A percentile compares a stretch with the other conserved stretches of the same genome.
Evolutionary conservation across 1,140 invertebrate genomes (phyloP).

Genomic region (Lepidurus apus): DNA sequence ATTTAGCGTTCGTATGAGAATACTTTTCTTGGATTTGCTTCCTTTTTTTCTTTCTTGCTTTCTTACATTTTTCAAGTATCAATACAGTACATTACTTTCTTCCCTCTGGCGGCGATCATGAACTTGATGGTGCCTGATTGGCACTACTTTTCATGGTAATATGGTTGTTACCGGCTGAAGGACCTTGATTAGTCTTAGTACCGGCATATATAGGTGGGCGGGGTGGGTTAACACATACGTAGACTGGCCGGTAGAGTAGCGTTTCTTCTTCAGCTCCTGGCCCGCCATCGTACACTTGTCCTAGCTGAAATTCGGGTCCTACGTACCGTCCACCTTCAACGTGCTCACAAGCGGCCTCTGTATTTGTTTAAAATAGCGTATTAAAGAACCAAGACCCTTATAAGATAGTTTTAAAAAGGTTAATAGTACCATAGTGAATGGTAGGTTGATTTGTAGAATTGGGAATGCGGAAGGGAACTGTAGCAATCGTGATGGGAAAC

Average conservation of each 20-base stretch:
- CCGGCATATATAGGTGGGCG: slow-evolving; percentile 28
- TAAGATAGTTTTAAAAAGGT: slow-evolving; percentile 39
- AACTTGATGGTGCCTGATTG: neutral
- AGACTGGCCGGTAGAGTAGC: slow-evolving; percentile 63
- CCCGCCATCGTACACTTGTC: slow-evolving; percentile 74
- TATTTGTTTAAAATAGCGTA: slow-evolving; percentile 25
- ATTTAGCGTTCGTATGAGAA: neutral
- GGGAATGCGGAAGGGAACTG: slow-evolving; percentile 69
- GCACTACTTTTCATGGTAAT: neutral
- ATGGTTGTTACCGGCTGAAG: neutral
- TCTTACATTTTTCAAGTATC: no score
- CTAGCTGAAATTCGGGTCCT: slow-evolving; percentile 71
- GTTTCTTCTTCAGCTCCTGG: slow-evolving; percentile 46
- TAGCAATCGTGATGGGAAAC: slow-evolving; percentile 76
- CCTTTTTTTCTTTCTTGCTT: neutral
- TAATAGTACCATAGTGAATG: slow-evolving; percentile 62
- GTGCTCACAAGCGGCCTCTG: slow-evolving; percentile 62
- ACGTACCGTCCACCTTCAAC: slow-evolving; percentile 77
- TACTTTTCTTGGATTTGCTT: neutral
- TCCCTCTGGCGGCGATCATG: no score
- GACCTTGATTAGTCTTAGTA: slow-evolving; percentile 7
- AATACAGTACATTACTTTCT: no score
- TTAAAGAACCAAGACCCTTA: slow-evolving; percentile 29
- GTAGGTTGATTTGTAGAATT: slow-evolving; percentile 59
- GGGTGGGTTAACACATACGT: slow-evolving; percentile 52